Conservation (phyloP, 2,113 vertebrate genomes). For the Propithecus coquereli region DNA sequence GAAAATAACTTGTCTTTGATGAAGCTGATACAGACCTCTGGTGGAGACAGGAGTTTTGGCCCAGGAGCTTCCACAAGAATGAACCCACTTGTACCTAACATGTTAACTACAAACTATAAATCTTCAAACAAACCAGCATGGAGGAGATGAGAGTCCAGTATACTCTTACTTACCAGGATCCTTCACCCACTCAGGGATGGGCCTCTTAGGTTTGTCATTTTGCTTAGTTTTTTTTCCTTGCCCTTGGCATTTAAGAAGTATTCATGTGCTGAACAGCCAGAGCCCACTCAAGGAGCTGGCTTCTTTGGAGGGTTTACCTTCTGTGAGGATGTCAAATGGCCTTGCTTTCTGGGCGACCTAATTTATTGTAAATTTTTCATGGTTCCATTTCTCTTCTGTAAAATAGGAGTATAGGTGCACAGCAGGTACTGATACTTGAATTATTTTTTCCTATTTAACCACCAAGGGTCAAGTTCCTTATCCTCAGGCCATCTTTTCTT, state of each 20-base stretch:
- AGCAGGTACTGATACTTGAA: background rate
- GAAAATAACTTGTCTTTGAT: background rate
- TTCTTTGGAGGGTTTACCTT: background rate
- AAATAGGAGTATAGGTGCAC: background rate
- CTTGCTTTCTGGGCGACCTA: background rate
- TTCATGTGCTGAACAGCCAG: background rate
- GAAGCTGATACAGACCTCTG: background rate
- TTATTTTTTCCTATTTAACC: background rate
- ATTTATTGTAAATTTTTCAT: background rate
- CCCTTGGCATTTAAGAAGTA: background rate
- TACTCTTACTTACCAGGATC: background rate
- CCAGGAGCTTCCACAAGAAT: background rate
- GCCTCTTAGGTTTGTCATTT: background rate
- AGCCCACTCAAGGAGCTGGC: background rate
- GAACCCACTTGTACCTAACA: background rate
- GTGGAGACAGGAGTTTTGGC: background rate
- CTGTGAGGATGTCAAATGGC: background rate
- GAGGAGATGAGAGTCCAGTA: background rate
- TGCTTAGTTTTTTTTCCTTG: background rate
- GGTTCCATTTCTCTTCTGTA: background rate
- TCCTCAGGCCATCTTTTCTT: background rate
- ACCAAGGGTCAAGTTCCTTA: background rate
- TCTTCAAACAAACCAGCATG: background rate
- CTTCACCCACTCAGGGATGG: background rate
- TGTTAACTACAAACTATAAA: background rate